Evolutionary conservation across 2,888 invertebrate species (phyloP).

Genomic region (Cacoxenus indagator): DNA sequence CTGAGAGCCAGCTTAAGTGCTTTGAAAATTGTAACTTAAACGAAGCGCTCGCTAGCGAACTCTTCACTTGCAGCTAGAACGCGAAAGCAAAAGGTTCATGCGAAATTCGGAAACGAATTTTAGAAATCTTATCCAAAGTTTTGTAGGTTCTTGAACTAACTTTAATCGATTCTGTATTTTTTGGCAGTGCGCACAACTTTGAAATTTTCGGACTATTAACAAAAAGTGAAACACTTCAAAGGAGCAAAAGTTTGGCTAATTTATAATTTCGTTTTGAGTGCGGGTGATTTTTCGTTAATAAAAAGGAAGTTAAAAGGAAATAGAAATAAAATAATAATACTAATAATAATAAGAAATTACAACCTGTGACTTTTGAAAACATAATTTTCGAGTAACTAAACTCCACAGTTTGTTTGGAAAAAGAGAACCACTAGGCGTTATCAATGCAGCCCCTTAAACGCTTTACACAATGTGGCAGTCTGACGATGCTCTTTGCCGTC

Average conservation of each 20-base stretch:
- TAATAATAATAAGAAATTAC: too few relatives aligned
- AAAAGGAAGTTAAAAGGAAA: conserved; percentile 2
- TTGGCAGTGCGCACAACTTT: too few relatives aligned
- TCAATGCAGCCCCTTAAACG: conserved; percentile 70
- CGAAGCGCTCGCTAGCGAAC: conserved; percentile 59
- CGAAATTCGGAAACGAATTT: conserved; percentile 3
- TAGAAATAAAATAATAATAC: background rate
- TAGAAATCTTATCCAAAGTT: too few relatives aligned
- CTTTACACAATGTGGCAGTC: conserved; percentile 71
- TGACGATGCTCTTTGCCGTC: conserved; percentile 70
- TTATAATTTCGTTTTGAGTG: too few relatives aligned
- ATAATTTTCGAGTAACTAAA: background rate
- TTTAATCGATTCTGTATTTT: background rate
- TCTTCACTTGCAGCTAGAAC: conserved; percentile 67
- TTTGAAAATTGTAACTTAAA: conserved; percentile 67
- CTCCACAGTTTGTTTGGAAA: background rate
- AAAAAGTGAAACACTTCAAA: background rate
- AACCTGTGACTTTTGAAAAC: conserved; percentile 19
- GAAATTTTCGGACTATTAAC: too few relatives aligned
- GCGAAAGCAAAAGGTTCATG: conserved; percentile 63
- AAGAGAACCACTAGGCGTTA: background rate
- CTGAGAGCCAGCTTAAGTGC: too few relatives aligned
- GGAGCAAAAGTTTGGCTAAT: background rate
- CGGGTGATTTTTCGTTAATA: too few relatives aligned
- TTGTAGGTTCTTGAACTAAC: background rate